Evolutionary conservation across 2,797 vertebrate genomes (phyloP).

Genomic region (Chelidonichthys spinosus): DNA sequence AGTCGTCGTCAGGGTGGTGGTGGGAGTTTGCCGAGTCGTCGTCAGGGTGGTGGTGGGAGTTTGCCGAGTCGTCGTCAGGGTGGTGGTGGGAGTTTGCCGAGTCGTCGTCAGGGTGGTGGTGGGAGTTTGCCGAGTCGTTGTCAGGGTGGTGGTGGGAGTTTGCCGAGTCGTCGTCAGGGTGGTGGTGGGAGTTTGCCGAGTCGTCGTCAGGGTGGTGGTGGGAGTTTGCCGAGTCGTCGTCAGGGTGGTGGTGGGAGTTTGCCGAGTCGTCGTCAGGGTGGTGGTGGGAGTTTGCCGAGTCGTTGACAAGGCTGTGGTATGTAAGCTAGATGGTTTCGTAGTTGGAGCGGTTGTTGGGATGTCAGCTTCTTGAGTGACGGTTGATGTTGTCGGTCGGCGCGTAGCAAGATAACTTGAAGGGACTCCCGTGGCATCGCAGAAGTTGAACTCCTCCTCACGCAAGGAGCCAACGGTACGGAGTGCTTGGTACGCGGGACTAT

Average conservation of each 20-base stretch:
- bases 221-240: too few relatives aligned
- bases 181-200: background rate
- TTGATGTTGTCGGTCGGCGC: background rate
- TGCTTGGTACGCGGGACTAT: constrained; percentile 46
- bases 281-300: background rate
- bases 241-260: background rate
- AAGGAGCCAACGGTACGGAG: constrained; percentile 62
- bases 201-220: background rate
- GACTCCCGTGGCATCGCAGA: constrained; percentile 43
- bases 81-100: background rate
- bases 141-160: background rate
- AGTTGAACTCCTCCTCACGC: constrained; percentile 51
- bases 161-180: too few relatives aligned
- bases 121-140: background rate
- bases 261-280: background rate
- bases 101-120: background rate
- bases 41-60: background rate
- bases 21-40: background rate
- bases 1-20: background rate
- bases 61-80: background rate
- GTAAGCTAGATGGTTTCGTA: background rate
- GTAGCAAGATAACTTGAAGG: background rate
- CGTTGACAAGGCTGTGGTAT: background rate
- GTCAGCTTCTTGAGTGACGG: background rate
- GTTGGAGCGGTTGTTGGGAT: constrained; percentile 3